Conservation (phyloP, 2,113 vertebrate species). For the Tyrannus savana region DNA sequence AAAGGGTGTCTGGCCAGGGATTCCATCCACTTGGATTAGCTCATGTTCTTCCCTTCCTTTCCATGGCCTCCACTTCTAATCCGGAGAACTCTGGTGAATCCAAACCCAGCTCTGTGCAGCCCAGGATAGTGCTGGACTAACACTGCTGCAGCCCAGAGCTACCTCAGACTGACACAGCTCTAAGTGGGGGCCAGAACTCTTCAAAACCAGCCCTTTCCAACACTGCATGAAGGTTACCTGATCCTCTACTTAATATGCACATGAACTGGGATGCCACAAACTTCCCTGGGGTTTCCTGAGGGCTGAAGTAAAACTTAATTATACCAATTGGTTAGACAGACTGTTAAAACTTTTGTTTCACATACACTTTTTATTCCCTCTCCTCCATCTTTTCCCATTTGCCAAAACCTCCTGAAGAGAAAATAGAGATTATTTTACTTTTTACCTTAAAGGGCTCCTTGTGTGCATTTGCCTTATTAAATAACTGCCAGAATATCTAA, state of each 20-base stretch:
- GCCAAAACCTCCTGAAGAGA: slow-evolving; percentile 66
- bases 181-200: neutral
- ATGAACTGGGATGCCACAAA: slow-evolving; percentile 47
- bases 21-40: neutral
- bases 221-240: slow-evolving; percentile 41
- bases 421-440: slow-evolving; percentile 70
- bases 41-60: neutral
- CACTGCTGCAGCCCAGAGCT: neutral
- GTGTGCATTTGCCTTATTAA: slow-evolving; percentile 58
- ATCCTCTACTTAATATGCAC: slow-evolving; percentile 70
- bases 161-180: neutral
- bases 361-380: slow-evolving; percentile 34
- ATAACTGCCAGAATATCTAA: slow-evolving; percentile 65
- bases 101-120: neutral
- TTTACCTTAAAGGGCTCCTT: slow-evolving; percentile 66
- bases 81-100: neutral
- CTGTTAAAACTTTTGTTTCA: slow-evolving; percentile 59
- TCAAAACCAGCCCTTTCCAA: neutral
- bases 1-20: neutral
- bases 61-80: neutral
- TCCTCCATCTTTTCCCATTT: slow-evolving; percentile 52
- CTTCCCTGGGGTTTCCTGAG: slow-evolving; percentile 53
- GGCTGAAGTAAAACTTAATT: slow-evolving; percentile 65
- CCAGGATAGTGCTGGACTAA: neutral
- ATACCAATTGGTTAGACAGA: slow-evolving; percentile 50